These are phyloP conservation scores for Leptogaster cylindrica DNA, from an alignment of 2,888 invertebrate genomes.

Conservation along the genomic window DNA sequence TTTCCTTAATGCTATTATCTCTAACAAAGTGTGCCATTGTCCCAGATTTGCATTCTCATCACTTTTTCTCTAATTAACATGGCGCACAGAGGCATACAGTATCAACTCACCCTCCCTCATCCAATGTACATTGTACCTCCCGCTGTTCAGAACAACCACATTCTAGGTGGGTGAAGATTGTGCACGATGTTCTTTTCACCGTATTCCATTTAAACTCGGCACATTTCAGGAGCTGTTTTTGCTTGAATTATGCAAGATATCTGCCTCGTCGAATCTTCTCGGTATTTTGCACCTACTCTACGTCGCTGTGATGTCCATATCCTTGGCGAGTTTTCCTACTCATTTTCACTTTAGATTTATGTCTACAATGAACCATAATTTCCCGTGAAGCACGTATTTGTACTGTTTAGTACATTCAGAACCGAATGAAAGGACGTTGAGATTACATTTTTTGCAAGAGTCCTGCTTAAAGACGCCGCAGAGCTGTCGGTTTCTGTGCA, in stretches of 20 bases:
- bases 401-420: slow-evolving; percentile 20
- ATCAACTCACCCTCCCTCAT: not conserved
- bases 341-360: slow-evolving; percentile 17
- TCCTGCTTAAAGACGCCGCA: not conserved
- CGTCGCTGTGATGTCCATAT: slow-evolving; percentile 13
- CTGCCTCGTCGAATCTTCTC: slow-evolving; percentile 25
- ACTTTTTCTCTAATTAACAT: slow-evolving; percentile 32
- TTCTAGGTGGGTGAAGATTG: not conserved
- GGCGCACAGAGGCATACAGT: slow-evolving; percentile 4
- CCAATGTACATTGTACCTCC: too few species aligned
- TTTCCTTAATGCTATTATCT: too few species aligned
- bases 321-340: slow-evolving; percentile 9
- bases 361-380: slow-evolving; percentile 27
- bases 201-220: slow-evolving; percentile 16
- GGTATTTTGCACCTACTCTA: slow-evolving; percentile 17
- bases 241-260: slow-evolving; percentile 24
- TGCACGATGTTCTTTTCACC: slow-evolving; percentile 13
- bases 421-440: not conserved
- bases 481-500: too few species aligned
- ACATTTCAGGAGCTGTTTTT: not conserved
- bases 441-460: not conserved
- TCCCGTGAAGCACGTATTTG: slow-evolving; percentile 32
- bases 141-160: not conserved
- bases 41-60: slow-evolving; percentile 24
- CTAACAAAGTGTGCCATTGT: not conserved